Evolutionary conservation across 2,797 vertebrate species (phyloP).

Genomic region (Hydrocynus forskahlii): DNA sequence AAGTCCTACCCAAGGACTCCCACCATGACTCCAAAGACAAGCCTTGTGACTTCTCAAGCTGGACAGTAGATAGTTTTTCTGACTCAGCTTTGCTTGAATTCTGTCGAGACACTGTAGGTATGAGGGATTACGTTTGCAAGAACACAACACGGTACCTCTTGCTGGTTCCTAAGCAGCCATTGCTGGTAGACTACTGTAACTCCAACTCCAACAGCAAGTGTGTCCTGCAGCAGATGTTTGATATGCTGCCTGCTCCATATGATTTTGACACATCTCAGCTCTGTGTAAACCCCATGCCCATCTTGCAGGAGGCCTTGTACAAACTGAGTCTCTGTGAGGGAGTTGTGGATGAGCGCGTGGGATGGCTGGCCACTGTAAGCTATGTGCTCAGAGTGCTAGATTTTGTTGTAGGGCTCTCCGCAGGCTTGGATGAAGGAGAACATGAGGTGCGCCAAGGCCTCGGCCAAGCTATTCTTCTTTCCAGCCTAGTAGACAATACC

Average conservation of each 20-base stretch:
- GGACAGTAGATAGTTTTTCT: constrained; percentile 71
- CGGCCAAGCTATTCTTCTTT: constrained; percentile 87
- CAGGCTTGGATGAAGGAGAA: constrained; percentile 78
- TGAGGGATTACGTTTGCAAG: constrained; percentile 82
- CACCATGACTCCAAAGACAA: constrained; percentile 53
- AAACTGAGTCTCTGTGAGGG: constrained; percentile 82
- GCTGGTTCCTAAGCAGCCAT: constrained; percentile 69
- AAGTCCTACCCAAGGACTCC: constrained; percentile 67
- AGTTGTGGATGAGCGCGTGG: constrained; percentile 74
- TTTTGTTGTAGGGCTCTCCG: constrained; percentile 82
- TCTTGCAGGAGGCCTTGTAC: constrained; percentile 79
- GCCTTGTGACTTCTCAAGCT: constrained; percentile 75
- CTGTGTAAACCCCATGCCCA: constrained; percentile 79
- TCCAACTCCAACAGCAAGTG: constrained; percentile 74
- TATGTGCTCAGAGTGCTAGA: constrained; percentile 86
- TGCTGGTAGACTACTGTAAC: constrained; percentile 73
- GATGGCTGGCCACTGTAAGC: constrained; percentile 78
- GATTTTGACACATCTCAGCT: constrained; percentile 83
- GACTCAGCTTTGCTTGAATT: constrained; percentile 74
- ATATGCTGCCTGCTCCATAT: constrained; percentile 80
- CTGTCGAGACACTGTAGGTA: constrained; percentile 70
- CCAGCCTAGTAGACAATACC: constrained; percentile 87
- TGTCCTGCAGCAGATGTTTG: constrained; percentile 84
- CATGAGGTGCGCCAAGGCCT: constrained; percentile 82
- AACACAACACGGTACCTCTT: constrained; percentile 77